Evolutionary conservation across 35 echinoderm and acorn worm genomes (phyloP), one percentile per base, ranked within the genome.

Genomic region (Strongylocentrotus purpuratus): DNA sequence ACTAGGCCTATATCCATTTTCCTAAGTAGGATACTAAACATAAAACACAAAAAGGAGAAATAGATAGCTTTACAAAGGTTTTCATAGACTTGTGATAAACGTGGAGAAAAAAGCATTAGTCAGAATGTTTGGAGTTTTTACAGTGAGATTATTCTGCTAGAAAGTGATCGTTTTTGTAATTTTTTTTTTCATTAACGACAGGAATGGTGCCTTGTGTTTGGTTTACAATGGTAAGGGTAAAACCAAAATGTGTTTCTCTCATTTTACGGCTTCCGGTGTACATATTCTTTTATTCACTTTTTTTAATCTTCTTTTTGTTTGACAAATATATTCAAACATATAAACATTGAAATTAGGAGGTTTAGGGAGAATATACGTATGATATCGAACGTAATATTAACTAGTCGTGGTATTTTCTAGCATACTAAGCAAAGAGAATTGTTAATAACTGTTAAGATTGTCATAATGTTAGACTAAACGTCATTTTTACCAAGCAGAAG

Each of bases 181-280:
- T 47, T 93, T 46, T 46, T 59, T 78, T n/a, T 78, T 15, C 65
- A 78, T 78, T 70, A 78, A 28, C 48, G 48, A 93, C 20, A 25
- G 91, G 91, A 93, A 50, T 20, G 91, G 91, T 93, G 91, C 91
- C 91, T 93, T 93, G 46, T n/a, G 48, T 93, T 93, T 93, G 91
- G 91, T 58, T 93, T 46, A 59, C 48, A 46, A 58, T 92, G 91
- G 25, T 93, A 93, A 93, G 12, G 12, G n/a, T 93, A 32, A 52
- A 93, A 93, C 32, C 91, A 93, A 89, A 89, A 33, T 78, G 87
- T 89, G 87, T 89, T 41, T 33, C 46, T 22, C n/a, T 93, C 32
- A 45, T 93, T 93, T 93, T 12, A 50, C 91, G 91, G 91, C 91
- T 93, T 93, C 91, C 91, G 91, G 91, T 93, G 91, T 93, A 93